Conservation (phyloP, 2,797 vertebrate genomes). For the Helarctos malayanus region DNA sequence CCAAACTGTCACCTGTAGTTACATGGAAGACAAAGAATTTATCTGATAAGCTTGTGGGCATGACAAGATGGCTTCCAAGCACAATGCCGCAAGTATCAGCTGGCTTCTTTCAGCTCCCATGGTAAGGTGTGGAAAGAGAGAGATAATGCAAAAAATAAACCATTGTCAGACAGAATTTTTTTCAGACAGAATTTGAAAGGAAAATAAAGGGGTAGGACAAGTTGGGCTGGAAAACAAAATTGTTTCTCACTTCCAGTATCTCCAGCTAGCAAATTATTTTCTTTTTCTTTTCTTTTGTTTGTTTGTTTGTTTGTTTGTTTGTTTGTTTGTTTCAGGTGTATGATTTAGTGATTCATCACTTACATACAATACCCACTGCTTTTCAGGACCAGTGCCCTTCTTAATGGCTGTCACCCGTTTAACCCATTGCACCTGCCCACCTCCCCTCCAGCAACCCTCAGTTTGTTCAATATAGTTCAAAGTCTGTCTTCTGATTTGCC, state of each 20-base stretch:
- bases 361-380: background rate
- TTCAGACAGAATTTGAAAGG: slow-evolving; percentile 31
- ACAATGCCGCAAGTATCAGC: background rate
- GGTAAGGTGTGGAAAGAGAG: background rate
- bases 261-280: background rate
- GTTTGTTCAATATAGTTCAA: background rate
- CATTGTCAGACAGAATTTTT: background rate
- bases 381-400: background rate
- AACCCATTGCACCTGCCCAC: background rate
- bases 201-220: background rate
- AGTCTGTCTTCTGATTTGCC: background rate
- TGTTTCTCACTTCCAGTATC: slow-evolving; percentile 10
- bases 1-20: background rate
- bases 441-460: background rate
- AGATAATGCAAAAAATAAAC: background rate
- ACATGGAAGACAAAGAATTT: background rate
- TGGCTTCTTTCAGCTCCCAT: background rate
- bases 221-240: background rate
- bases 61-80: background rate
- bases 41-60: background rate
- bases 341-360: background rate
- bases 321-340: background rate
- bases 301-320: background rate
- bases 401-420: background rate
- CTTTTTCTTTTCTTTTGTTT: no score